Evolutionary conservation across 2,797 vertebrate species (phyloP).

Genomic region (Ctenosaura bakeri): DNA sequence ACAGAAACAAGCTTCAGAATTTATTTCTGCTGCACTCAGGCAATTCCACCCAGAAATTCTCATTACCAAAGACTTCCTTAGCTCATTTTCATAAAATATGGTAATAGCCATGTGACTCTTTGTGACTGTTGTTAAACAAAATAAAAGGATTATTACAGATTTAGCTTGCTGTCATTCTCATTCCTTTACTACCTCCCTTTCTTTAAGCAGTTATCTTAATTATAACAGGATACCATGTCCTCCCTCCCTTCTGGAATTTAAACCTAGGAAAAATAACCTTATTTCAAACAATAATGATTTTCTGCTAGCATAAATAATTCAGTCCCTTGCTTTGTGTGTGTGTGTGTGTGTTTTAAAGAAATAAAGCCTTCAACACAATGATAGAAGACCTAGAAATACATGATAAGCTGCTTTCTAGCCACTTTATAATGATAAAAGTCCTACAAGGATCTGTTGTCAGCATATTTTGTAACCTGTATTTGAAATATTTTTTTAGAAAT

Average conservation of each 20-base stretch:
- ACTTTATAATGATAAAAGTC: not conserved
- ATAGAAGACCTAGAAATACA: not conserved
- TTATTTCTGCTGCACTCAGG: constrained; percentile 17
- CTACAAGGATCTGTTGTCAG: not conserved
- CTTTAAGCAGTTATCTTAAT: constrained; percentile 27
- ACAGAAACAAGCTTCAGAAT: constrained; percentile 27
- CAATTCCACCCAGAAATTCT: not conserved
- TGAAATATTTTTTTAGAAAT: not conserved
- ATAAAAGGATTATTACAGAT: constrained; percentile 29
- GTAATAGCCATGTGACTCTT: constrained; percentile 18
- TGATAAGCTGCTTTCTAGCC: not conserved
- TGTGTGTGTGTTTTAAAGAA: constrained; percentile 16
- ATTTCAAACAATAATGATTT: constrained; percentile 41
- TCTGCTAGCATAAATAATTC: constrained; percentile 34
- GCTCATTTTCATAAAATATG: constrained; percentile 45
- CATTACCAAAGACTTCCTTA: not conserved
- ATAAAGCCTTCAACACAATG: not conserved
- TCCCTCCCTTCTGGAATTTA: constrained; percentile 14
- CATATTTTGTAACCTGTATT: not conserved
- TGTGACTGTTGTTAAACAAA: not conserved
- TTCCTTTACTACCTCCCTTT: not conserved
- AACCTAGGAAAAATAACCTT: constrained; percentile 50
- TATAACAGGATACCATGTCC: constrained; percentile 5
- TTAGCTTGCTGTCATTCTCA: constrained; percentile 25
- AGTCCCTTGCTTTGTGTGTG: constrained; percentile 19